Conservation (phyloP, 2,113 vertebrate species). For the Psilopogon haemacephalus region DNA sequence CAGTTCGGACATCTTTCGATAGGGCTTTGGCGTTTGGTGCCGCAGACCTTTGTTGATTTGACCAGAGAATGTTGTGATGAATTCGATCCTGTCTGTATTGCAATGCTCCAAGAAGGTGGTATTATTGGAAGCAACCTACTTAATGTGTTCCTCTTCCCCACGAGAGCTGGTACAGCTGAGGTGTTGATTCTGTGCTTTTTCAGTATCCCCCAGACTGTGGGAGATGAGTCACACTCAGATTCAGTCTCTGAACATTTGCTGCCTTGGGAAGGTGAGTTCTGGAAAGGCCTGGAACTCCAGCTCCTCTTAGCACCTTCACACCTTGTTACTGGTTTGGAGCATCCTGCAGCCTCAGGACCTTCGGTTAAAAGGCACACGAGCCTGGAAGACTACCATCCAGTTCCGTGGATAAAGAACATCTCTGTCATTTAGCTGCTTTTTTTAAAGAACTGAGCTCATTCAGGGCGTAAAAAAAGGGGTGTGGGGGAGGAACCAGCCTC, state of each 20-base stretch:
- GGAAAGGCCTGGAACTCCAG: background rate
- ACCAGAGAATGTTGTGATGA: background rate
- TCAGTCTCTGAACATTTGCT: background rate
- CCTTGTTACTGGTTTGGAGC: background rate
- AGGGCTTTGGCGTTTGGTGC: background rate
- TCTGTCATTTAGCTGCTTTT: background rate
- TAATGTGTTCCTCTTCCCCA: background rate
- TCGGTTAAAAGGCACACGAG: background rate
- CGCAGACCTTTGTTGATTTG: background rate
- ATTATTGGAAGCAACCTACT: background rate
- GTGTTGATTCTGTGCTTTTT: background rate
- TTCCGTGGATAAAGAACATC: background rate
- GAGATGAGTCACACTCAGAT: background rate
- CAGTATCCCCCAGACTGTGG: background rate
- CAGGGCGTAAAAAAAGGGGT: background rate
- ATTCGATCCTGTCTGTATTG: background rate
- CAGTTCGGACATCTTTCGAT: background rate
- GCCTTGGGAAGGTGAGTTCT: background rate
- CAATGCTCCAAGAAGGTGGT: background rate
- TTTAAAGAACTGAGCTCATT: background rate
- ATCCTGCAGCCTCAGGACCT: background rate
- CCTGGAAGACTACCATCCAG: background rate
- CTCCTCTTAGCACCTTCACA: background rate
- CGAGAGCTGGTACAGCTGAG: background rate
- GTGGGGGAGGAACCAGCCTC: background rate